Evolutionary conservation across 2,113 vertebrate genomes (phyloP).

Genomic region (Leucosticte australis): DNA sequence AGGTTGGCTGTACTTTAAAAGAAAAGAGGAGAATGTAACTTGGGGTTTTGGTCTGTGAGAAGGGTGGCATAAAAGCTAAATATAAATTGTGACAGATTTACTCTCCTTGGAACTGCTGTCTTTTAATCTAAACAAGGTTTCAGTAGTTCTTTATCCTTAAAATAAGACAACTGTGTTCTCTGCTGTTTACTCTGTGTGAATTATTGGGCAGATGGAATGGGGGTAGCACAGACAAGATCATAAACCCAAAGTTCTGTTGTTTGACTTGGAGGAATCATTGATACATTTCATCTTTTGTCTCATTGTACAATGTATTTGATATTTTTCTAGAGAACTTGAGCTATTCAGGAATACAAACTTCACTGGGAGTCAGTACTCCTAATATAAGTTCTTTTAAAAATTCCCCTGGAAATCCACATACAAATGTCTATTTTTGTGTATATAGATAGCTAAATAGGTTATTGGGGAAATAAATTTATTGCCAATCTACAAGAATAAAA

Average conservation of each 20-base stretch:
- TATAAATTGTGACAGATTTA: slow-evolving; percentile 41
- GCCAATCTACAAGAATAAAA: background rate
- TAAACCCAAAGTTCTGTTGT: slow-evolving; percentile 15
- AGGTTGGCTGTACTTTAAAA: background rate
- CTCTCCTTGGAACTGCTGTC: background rate
- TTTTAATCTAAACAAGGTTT: slow-evolving; percentile 45
- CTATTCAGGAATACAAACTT: background rate
- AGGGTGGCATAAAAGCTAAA: slow-evolving; percentile 5
- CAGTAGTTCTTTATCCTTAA: slow-evolving; percentile 34
- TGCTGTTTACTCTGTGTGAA: slow-evolving; percentile 41
- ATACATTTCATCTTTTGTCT: slow-evolving; percentile 15
- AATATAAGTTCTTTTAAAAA: background rate
- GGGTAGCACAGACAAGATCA: slow-evolving; percentile 40
- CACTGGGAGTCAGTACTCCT: background rate
- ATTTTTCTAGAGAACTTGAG: slow-evolving; percentile 7
- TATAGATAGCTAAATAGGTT: background rate
- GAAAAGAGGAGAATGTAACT: background rate
- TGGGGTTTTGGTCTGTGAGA: background rate
- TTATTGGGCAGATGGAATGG: slow-evolving; percentile 52
- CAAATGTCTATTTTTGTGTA: background rate
- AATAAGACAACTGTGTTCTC: background rate
- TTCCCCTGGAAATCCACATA: background rate
- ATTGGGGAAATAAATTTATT: background rate
- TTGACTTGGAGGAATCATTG: slow-evolving; percentile 38
- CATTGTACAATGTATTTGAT: background rate